phyloP scores from a whole-genome alignment of 2,888 invertebrate species.

The Metellina segmentata region DNA sequence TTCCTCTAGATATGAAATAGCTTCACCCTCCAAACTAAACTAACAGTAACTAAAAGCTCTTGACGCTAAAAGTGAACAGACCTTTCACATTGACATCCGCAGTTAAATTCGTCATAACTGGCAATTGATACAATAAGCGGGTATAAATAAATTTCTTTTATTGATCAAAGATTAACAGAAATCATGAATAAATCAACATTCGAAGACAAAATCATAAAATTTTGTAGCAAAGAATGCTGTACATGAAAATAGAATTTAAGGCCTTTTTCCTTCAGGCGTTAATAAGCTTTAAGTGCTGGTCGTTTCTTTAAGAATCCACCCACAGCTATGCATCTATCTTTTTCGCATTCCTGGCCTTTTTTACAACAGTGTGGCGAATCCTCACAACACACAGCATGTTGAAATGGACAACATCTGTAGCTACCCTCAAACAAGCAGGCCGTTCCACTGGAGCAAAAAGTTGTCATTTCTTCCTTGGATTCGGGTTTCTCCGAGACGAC shows the following conservation, averaged over 20 bases:
- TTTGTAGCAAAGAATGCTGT: background rate
- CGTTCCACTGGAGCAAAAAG: background rate
- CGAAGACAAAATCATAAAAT: background rate
- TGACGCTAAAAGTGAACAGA: too few relatives aligned
- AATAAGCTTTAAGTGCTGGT: background rate
- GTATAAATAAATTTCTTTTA: background rate
- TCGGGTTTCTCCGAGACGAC: background rate
- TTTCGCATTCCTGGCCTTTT: background rate
- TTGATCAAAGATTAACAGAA: background rate
- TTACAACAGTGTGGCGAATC: slow-evolving; percentile 15
- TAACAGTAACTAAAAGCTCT: too few relatives aligned
- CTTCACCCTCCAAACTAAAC: too few relatives aligned
- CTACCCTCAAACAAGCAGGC: background rate
- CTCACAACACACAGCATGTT: slow-evolving; percentile 8
- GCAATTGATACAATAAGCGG: too few relatives aligned
- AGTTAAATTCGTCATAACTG: too few relatives aligned
- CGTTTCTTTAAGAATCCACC: background rate
- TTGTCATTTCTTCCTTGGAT: background rate
- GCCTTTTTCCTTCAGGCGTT: too few relatives aligned
- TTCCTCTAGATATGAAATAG: too few relatives aligned
- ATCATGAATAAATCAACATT: background rate
- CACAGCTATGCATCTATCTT: background rate
- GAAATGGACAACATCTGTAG: slow-evolving; percentile 9
- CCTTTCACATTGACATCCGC: too few relatives aligned
- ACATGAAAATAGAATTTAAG: background rate